Evolutionary conservation across 2,113 vertebrate species (phyloP).

Genomic region (Sakesphorus luctuosus): DNA sequence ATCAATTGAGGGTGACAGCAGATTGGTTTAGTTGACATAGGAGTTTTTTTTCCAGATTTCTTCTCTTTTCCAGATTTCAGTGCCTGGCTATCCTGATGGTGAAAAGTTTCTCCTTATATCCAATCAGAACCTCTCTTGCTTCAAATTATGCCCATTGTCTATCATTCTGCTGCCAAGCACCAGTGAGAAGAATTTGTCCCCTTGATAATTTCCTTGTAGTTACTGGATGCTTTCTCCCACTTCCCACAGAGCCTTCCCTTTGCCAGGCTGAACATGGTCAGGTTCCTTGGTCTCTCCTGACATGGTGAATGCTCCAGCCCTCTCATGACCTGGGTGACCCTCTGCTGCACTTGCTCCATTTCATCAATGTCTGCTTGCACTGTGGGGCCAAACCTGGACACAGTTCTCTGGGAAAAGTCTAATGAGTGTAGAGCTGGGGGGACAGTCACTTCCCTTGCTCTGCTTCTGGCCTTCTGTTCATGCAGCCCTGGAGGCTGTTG

Average conservation of each 20-base stretch:
- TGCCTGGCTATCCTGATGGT: background rate
- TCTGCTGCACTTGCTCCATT: background rate
- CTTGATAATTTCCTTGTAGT: background rate
- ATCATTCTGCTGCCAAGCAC: background rate
- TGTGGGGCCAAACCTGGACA: background rate
- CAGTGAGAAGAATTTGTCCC: background rate
- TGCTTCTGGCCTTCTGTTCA: background rate
- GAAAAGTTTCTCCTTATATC: background rate
- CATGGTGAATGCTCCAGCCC: background rate
- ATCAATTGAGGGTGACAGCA: background rate
- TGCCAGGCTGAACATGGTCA: fast-evolving
- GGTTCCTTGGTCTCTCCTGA: background rate
- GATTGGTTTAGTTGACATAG: background rate
- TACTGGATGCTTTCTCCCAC: background rate
- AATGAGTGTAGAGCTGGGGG: background rate
- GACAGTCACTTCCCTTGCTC: background rate
- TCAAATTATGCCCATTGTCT: background rate
- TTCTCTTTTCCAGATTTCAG: background rate
- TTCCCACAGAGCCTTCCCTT: background rate
- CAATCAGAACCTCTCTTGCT: background rate
- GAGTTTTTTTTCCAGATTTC: background rate
- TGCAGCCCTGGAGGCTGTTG: background rate
- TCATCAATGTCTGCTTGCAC: background rate
- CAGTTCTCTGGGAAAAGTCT: background rate
- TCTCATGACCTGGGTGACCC: background rate